Evolutionary conservation across 2,797 vertebrate genomes (phyloP), one percentile per base, ranked within the genome.

Genomic region (Siniperca obscura): DNA sequence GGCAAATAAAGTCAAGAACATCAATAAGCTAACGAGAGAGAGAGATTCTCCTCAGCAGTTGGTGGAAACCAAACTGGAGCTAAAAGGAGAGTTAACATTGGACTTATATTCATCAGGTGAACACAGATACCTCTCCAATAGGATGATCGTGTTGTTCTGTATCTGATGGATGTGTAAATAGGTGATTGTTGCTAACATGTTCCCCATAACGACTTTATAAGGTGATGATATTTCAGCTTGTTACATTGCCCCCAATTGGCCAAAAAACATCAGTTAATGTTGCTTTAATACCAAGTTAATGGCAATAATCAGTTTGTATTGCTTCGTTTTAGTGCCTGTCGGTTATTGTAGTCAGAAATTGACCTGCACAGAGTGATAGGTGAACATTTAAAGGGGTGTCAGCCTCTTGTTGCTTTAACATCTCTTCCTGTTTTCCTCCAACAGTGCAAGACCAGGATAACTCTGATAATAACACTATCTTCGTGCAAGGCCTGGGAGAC

Each of bases 391-490:
- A 40, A 55, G 19, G 7, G 19, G 22, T 42, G 38, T 44, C 56
- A 0, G 56, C 27, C 0, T 38, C 7, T 27, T 46, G 5, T 40
- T 30, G 21, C 25, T 53, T 73, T 12, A 59, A 50, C 34, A 3
- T 53, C 30, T 52, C 0, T 14, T 22, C 3, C 3, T 72, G 0
- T 69, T 22, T 0, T 52, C 4, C 3, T 50, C 57, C 56, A 62
- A n/a, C 83, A 95, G 93, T 94, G 94, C 90, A 91, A 74, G 97
- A 98, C 81, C 96, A 96, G 94, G 97, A 98, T 92, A 97, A 98
- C 92, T 97, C 97, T 5, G 97, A 98, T 90, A 98, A 98, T 89
- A 98, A 97, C 93, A 98, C 97, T 81, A 98, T 98, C 95, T 98
- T 98, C 53, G 97, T 98, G 25, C 97, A 98, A 92, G 97, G 97